Conservation (phyloP, 2,113 vertebrate species). For the Hymenochirus boettgeri region DNA sequence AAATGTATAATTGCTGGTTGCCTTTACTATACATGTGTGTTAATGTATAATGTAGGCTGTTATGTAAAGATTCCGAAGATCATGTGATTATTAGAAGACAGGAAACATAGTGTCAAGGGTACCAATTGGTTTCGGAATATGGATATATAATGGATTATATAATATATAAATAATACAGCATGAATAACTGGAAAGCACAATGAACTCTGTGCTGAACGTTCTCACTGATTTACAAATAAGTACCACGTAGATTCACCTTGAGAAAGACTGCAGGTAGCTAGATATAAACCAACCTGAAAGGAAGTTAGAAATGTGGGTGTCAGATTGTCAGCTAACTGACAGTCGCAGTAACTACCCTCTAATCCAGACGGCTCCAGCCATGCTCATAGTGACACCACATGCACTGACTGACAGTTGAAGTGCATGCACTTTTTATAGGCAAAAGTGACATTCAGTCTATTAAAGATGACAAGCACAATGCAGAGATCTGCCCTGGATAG, state of each 20-base stretch:
- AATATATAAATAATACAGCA: neutral
- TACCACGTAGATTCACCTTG: conserved; percentile 64
- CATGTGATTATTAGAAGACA: neutral
- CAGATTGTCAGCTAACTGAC: conserved; percentile 99
- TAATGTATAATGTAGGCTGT: no score
- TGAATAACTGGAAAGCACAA: neutral
- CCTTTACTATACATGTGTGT: no score
- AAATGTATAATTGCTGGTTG: no score
- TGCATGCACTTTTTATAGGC: conserved; percentile 93
- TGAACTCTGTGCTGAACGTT: neutral
- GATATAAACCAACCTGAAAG: conserved; percentile 92
- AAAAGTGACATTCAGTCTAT: conserved; percentile 99
- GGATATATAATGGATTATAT: no score
- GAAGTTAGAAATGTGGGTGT: conserved; percentile 95
- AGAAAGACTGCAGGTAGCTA: conserved; percentile 69
- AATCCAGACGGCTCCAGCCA: conserved; percentile 98
- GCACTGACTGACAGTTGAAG: conserved; percentile 99
- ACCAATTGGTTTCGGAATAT: neutral
- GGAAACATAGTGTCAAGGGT: neutral
- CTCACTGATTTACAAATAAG: conserved; percentile 8
- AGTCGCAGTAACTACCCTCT: conserved; percentile 99
- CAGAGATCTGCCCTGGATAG: conserved; percentile 97
- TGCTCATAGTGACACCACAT: conserved; percentile 89
- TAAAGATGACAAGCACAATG: conserved; percentile 99
- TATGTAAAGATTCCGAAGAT: neutral